Base-by-base conservation (phyloP, 2,888 invertebrate species). In the Perdita meconis region DNA sequence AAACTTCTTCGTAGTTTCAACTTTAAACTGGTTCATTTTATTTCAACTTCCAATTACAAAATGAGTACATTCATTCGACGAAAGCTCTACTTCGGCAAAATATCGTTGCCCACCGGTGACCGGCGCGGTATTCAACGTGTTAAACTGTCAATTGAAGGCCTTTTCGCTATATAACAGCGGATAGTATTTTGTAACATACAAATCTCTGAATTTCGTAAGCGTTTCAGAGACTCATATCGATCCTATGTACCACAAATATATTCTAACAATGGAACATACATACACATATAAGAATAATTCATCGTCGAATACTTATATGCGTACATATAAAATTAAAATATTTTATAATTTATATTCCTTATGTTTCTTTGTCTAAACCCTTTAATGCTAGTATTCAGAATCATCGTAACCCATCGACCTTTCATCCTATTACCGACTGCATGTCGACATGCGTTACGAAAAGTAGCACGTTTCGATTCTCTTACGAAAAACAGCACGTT, bases 261-360 rank as follows among this genome's bases (percentile, higher is more conserved):
- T 67, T 63, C 64, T 78, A 83, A 85, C 71, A 61, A 63, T 70
- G 44, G n/a, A 53, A 44, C 30, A 76, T 69, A 74, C 53, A 71
- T 77, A 72, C 68, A 71, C 63, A 68, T 64, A 56, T 64, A 69
- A 74, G 65, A 63, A 61, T 66, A 61, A 55, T 13, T 36, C 4
- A 16, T 34, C 59, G 8, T 64, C 36, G 16, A 10, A 60, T 63
- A 40, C 69, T 68, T 66, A 68, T 76, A 80, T 76, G 61, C 51
- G 65, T 78, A 79, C 22, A 47, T 75, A 80, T 78, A 73, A 67
- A 78, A 85, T 81, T 82, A 83, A 78, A 82, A 70, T 78, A 68
- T 75, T 81, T 82, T 57, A 56, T 74, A 80, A 63, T 78, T 80
- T 81, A 67, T 80, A 63, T 44, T 26, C 47, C 61, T 53, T 76